Evolutionary conservation across 2,113 vertebrate species (phyloP).

Genomic region (Vulpes ferrilata): DNA sequence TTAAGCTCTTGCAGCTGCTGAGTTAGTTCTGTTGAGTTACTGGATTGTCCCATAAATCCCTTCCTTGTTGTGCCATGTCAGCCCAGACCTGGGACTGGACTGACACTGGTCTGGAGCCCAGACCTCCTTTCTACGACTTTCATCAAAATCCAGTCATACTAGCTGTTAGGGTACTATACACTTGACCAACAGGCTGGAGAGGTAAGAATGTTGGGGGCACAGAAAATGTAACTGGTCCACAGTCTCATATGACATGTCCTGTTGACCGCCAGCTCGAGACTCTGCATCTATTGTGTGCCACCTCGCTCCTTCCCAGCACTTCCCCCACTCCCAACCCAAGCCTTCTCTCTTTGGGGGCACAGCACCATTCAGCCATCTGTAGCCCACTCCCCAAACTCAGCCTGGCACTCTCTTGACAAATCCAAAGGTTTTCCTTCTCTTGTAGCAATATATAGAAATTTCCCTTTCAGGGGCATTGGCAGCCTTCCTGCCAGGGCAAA

Average conservation of each 20-base stretch:
- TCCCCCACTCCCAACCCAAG: not conserved
- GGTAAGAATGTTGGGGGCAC: not conserved
- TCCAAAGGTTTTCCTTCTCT: not conserved
- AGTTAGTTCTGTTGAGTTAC: not conserved
- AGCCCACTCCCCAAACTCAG: not conserved
- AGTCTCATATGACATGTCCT: not conserved
- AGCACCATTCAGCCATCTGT: not conserved
- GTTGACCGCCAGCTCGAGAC: no score
- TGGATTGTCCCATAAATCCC: not conserved
- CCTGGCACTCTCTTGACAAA: not conserved
- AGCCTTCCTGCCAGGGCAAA: slow-evolving; percentile 10
- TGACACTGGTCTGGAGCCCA: no score
- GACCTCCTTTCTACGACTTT: not conserved
- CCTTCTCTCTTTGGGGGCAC: not conserved
- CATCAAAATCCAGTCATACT: not conserved
- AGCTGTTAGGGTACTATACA: not conserved
- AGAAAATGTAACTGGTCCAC: not conserved
- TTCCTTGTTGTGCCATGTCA: not conserved
- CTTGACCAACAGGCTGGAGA: not conserved
- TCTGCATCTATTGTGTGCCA: fast-evolving
- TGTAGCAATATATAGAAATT: not conserved
- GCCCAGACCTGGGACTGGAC: not conserved
- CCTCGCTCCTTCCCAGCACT: not conserved
- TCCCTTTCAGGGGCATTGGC: not conserved
- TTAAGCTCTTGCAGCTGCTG: not conserved